phyloP scores from a whole-genome alignment of 2,113 vertebrate species.

The Macroglossus sobrinus region DNA sequence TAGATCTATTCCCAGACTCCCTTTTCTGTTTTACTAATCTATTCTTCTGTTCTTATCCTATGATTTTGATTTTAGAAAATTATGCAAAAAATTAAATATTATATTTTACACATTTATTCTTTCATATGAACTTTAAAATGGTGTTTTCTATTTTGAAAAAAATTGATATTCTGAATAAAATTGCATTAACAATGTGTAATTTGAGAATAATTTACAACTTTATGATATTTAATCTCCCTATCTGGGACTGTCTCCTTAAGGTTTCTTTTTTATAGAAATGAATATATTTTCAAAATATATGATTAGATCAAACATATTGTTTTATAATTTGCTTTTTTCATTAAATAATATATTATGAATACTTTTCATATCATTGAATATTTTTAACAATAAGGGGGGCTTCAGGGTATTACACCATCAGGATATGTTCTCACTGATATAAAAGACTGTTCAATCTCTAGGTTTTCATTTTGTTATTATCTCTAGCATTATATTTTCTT shows the following conservation, averaged over 20 bases:
- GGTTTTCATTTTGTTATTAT: slow-evolving; percentile 12
- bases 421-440: background rate
- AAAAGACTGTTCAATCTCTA: background rate
- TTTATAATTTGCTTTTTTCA: background rate
- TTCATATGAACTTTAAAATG: background rate
- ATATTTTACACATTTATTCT: background rate
- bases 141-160: background rate
- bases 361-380: background rate
- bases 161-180: background rate
- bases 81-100: background rate
- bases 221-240: background rate
- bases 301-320: background rate
- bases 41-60: background rate
- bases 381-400: background rate
- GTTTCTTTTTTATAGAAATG: background rate
- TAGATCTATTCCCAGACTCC: background rate
- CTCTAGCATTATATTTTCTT: slow-evolving; percentile 11
- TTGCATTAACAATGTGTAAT: background rate
- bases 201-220: slow-evolving; percentile 11
- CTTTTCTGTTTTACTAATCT: background rate
- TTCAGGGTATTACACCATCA: slow-evolving; percentile 14
- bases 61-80: slow-evolving; percentile 15
- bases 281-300: background rate
- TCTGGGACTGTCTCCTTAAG: background rate
- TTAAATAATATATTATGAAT: background rate